Evolutionary conservation across 1,140 invertebrate genomes (phyloP).

Genomic region (Sitobion miscanthi): DNA sequence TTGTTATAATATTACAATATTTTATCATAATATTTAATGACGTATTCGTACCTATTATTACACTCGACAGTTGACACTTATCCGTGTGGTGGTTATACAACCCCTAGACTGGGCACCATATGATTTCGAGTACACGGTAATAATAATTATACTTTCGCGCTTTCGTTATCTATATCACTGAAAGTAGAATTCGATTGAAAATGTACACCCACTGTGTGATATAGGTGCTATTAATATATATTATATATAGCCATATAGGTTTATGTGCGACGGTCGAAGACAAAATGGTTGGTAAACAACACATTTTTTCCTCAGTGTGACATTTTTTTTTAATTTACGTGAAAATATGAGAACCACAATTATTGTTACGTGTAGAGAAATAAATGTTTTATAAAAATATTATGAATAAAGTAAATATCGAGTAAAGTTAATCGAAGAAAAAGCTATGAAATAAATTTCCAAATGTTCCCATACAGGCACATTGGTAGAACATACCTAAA

Average conservation of each 20-base stretch:
- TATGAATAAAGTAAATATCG: background rate
- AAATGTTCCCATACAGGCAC: background rate
- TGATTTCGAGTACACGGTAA: background rate
- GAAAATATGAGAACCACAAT: background rate
- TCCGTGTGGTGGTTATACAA: background rate
- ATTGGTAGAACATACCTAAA: background rate
- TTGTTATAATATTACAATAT: background rate
- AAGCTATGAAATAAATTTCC: background rate
- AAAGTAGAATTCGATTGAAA: background rate
- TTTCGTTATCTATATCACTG: background rate
- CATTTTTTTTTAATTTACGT: background rate
- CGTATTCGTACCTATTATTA: background rate
- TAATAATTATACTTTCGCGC: background rate
- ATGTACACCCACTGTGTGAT: background rate
- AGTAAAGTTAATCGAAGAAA: background rate
- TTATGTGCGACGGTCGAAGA: background rate
- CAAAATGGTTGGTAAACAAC: background rate
- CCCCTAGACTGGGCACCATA: background rate
- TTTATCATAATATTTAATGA: background rate
- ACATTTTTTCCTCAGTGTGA: background rate
- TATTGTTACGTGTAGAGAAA: background rate
- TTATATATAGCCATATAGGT: background rate
- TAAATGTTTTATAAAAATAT: background rate
- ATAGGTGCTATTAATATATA: background rate
- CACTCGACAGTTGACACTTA: background rate